A percentile compares a stretch with the other conserved stretches of the same genome.
These are phyloP conservation scores for Gallinago nigripennis DNA, from an alignment of 2,797 vertebrate genomes.

Conservation along the genomic window DNA sequence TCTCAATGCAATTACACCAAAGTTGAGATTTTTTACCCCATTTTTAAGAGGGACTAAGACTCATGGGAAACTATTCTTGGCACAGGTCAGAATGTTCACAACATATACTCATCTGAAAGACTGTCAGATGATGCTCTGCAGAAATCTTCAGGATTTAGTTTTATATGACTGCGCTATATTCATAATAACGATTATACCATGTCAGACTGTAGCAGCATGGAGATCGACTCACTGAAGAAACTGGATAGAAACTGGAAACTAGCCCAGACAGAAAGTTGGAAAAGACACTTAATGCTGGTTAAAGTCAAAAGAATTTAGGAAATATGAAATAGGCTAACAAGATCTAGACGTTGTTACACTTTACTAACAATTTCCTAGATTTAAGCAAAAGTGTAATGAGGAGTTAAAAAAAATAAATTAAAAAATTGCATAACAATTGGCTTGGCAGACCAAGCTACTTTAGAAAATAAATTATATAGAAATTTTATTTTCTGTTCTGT, in stretches of 20 bases:
- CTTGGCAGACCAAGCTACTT: background rate
- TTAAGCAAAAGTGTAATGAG: background rate
- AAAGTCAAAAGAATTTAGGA: background rate
- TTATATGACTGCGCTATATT: background rate
- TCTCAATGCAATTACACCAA: background rate
- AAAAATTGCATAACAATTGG: background rate
- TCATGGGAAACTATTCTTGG: background rate
- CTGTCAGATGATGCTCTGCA: background rate
- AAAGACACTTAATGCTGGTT: background rate
- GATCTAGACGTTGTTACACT: background rate
- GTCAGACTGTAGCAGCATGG: background rate
- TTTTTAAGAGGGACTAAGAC: background rate
- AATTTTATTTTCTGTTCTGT: background rate
- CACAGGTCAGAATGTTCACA: background rate
- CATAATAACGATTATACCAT: background rate
- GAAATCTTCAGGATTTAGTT: background rate
- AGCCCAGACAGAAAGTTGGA: background rate
- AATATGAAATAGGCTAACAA: background rate
- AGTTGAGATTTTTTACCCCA: background rate
- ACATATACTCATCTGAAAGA: background rate
- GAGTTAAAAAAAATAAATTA: too few relatives aligned
- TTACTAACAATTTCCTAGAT: background rate
- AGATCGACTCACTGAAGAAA: background rate
- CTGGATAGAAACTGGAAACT: background rate
- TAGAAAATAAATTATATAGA: background rate